A percentile compares a stretch with the other conserved stretches of the same genome.
phyloP scores from a whole-genome alignment of 2,113 vertebrate species.

The Heterotis niloticus region DNA sequence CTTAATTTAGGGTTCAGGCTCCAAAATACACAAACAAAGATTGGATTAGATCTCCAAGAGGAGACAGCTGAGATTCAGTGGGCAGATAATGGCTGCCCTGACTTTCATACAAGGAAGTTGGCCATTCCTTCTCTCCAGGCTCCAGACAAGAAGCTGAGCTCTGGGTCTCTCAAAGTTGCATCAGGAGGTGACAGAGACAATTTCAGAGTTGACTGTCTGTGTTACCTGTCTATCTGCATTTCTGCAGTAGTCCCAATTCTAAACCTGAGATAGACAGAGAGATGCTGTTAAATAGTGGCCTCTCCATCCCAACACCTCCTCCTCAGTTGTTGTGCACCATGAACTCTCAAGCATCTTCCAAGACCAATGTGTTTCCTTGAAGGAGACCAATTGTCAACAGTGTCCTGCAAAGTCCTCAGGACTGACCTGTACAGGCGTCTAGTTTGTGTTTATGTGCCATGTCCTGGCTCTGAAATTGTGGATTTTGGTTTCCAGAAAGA shows the following conservation, averaged over 20 bases:
- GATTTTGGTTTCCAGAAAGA: not conserved
- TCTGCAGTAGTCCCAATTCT: slow-evolving; percentile 40
- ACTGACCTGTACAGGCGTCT: not conserved
- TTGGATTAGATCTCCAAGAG: not conserved
- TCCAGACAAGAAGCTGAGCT: not conserved
- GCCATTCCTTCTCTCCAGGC: not conserved
- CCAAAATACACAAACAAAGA: not conserved
- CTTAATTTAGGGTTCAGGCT: not conserved
- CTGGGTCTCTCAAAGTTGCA: not conserved
- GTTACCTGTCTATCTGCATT: slow-evolving; percentile 41
- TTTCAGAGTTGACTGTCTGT: slow-evolving; percentile 12
- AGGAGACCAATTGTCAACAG: too few relatives aligned
- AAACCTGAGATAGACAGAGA: slow-evolving; percentile 40
- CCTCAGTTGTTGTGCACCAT: too few relatives aligned
- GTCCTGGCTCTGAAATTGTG: not conserved
- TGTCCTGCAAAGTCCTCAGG: not conserved
- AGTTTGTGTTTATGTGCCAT: not conserved
- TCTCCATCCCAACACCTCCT: not conserved
- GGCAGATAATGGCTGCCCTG: not conserved
- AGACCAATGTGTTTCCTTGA: too few relatives aligned
- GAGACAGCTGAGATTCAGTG: not conserved
- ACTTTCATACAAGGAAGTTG: not conserved
- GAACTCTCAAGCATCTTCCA: too few relatives aligned
- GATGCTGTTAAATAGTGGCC: slow-evolving; percentile 29
- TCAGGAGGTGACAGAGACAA: slow-evolving; percentile 7